Evolutionary conservation across 2,888 invertebrate genomes (phyloP), one percentile per base, ranked within the genome.

Genomic region (Hemithea aestivaria): DNA sequence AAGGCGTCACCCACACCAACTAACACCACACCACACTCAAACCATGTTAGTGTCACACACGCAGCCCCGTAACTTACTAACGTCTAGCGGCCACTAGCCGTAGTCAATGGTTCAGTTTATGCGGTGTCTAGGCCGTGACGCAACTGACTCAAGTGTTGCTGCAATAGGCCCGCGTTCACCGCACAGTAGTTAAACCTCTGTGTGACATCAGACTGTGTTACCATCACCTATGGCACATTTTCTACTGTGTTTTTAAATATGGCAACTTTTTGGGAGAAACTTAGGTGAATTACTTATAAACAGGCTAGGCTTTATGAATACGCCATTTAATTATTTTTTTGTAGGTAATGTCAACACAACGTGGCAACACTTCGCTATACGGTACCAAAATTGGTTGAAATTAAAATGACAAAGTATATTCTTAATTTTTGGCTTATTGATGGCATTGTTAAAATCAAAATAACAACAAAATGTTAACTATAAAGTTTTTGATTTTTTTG

Each of bases 101-200:
- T 48, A 57, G 27, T 26, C 26, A 40, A 45, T 45, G 29, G 55
- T 56, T 53, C 58, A 16, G 59, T 51, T 72, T 79, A 79, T 51
- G 65, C 66, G 52, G 72, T 73, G 59, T 75, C 82, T 60, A 78
- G 65, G 62, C 73, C 66, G 65, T 82, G 80, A 63, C 83, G 74
- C 79, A 87, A 73, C 66, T 83, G 78, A 61, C 80, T 68, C 73
- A 87, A 77, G 66, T 84, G 87, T 66, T 85, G 85, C 79, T 87
- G 87, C 80, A 87, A 80, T 51, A 87, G 79, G 56, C 87, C 87
- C 43, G 87, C 84, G 79, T 67, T 85, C 71, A 84, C 84, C 56
- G 85, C 72, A 70, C 87, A 87, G 83, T 87, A 87, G 85, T 85
- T 87, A 87, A 87, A 87, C 78, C 84, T 84, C 87, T 87, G 87